Percentiles rank a stretch among this genome's conserved stretches.
Evolutionary conservation across 92 coral and sea anemone genomes (phyloP).

Genomic region (Epizoanthus rinbou): DNA sequence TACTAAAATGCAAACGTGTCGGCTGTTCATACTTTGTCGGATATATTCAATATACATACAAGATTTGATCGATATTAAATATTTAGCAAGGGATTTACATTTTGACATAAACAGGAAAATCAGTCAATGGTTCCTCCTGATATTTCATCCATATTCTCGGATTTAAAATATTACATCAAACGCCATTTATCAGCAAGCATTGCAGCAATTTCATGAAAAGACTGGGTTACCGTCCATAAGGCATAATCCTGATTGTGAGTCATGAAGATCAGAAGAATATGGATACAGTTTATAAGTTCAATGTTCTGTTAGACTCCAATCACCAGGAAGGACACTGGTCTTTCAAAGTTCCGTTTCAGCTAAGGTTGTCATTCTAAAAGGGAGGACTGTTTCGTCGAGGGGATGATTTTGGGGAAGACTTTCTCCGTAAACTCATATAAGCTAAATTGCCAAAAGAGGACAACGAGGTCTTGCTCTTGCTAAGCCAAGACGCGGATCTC

Average conservation of each 20-base stretch:
- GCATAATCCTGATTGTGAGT: too few relatives aligned
- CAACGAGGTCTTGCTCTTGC: constrained; percentile 49
- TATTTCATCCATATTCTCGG: too few relatives aligned
- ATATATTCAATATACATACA: background rate
- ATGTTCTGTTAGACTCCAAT: too few relatives aligned
- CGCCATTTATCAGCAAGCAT: too few relatives aligned
- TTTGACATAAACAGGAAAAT: background rate
- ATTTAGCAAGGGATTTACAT: background rate
- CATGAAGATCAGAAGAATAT: too few relatives aligned
- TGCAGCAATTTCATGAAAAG: too few relatives aligned
- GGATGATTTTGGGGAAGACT: background rate
- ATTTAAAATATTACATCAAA: too few relatives aligned
- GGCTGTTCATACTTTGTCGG: background rate
- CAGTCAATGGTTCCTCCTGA: background rate
- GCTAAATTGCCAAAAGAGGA: constrained; percentile 30
- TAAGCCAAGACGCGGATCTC: constrained; percentile 62
- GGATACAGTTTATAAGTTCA: too few relatives aligned
- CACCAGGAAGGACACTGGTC: too few relatives aligned
- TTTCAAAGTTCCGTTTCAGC: background rate
- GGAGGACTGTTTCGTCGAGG: background rate
- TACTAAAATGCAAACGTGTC: background rate
- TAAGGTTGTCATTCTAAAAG: background rate
- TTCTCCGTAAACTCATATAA: constrained; percentile 27
- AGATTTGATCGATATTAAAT: background rate
- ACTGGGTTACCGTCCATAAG: too few relatives aligned